Evolutionary conservation across 2,888 invertebrate genomes (phyloP), one percentile per base, ranked within the genome.

Genomic region (Synanthedon myopaeformis): DNA sequence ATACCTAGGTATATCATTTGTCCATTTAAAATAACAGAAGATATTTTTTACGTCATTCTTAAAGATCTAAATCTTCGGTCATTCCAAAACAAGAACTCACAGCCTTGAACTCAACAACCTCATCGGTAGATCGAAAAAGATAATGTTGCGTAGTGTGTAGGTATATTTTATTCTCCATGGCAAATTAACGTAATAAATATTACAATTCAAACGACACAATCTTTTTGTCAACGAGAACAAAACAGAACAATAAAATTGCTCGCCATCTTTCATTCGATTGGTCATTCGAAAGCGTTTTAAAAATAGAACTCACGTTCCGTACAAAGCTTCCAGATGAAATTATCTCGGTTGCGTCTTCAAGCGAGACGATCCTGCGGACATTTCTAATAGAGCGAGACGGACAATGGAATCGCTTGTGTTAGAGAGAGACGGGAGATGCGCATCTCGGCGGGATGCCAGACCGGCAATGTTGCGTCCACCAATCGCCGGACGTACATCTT

Each of bases 321-420:
- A 79, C 74, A 67, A 73, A 84, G 83, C 82, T 81, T 76, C 73
- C 75, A 78, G 81, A 80, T 80, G 74, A 80, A 81, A 81, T 82
- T 80, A 84, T 86, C 86, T 86, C 82, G 72, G 82, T 81, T 85
- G 74, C 78, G 85, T 84, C 86, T 83, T 82, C 63, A 83, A 85
- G 82, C 83, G 82, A 78, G 74, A 84, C 86, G 77, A 82, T 85
- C 81, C 79, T 84, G 83, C 80, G 76, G 79, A 82, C 78, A 70
- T 72, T 66, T 65, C 57, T 62, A 62, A 74, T 82, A 59, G 62
- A 74, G 63, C 80, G 79, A 12, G 58, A 63, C 14, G 0, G 53
- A 61, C 68, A 42, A 52, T 50, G 53, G 57, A 59, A 58, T 55
- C 52, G 12, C 2, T 0, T 3, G 10, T 3, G 74, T 55, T 62